These are phyloP conservation scores for Drosophila birchii DNA, from an alignment of 2,888 invertebrate genomes.

Conservation along the genomic window DNA sequence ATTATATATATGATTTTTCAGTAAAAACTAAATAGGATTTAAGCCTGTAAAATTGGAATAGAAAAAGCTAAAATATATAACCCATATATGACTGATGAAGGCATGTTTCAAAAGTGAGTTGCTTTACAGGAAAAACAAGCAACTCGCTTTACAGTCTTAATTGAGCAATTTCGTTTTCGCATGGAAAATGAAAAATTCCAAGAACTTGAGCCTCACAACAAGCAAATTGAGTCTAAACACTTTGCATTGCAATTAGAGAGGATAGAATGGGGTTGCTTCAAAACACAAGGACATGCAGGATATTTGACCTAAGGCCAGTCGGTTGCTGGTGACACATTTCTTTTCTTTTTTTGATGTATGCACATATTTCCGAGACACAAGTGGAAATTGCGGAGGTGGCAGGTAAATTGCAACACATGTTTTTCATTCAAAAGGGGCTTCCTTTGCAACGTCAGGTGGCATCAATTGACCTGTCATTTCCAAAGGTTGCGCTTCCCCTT, in stretches of 20 bases:
- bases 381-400: constrained; percentile 5
- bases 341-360: not conserved
- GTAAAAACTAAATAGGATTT: not conserved
- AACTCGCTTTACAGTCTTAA: constrained; percentile 44
- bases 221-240: constrained; percentile 69
- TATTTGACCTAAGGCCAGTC: constrained; percentile 26
- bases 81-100: constrained; percentile 17
- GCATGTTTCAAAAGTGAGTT: constrained; percentile 38
- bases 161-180: constrained; percentile 56
- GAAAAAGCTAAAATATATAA: not conserved
- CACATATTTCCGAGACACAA: not conserved
- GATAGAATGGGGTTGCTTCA: constrained; percentile 17
- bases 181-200: not conserved
- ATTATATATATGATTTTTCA: not conserved
- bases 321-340: constrained; percentile 16
- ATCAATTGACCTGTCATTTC: constrained; percentile 35
- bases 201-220: constrained; percentile 39
- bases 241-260: constrained; percentile 71
- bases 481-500: constrained; percentile 25
- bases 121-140: not conserved
- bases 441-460: not conserved
- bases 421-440: constrained; percentile 3
- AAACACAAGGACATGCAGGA: constrained; percentile 10
- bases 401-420: constrained; percentile 4
- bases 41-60: not conserved